Evolutionary conservation across 1,140 invertebrate species (phyloP).

Genomic region (Cyphomyrmex costatus): DNA sequence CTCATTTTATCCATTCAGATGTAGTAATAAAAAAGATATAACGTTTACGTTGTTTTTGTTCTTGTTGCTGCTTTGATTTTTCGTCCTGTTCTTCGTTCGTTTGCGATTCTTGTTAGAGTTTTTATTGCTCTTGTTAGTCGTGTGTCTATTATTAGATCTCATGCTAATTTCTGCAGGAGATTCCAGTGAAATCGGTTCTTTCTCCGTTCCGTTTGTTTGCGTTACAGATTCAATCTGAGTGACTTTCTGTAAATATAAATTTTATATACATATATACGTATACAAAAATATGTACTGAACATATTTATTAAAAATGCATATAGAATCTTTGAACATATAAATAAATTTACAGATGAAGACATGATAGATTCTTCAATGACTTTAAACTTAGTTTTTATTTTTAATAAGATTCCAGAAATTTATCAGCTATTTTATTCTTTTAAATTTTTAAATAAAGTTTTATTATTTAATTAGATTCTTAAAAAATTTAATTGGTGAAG

Average conservation of each 20-base stretch:
- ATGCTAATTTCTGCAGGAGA: slow-evolving; percentile 4
- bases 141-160: slow-evolving; percentile 20
- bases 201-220: slow-evolving; percentile 4
- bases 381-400: background rate
- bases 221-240: background rate
- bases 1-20: too few species aligned
- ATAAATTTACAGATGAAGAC: background rate
- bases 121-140: slow-evolving; percentile 75
- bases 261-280: background rate
- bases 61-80: slow-evolving; percentile 71
- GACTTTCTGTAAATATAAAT: slow-evolving; percentile 51
- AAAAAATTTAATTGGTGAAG: background rate
- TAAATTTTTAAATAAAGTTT: background rate
- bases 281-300: background rate
- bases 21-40: background rate
- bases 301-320: background rate
- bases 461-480: background rate
- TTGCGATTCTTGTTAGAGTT: slow-evolving; percentile 86
- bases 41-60: slow-evolving; percentile 41
- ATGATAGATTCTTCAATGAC: background rate
- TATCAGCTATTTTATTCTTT: background rate
- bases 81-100: slow-evolving; percentile 83
- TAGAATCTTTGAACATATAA: background rate
- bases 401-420: background rate
- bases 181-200: slow-evolving; percentile 25